Evolutionary conservation across 2,888 invertebrate genomes (phyloP), one percentile per base, ranked within the genome.

Genomic region (Quadroppia sp.): DNA sequence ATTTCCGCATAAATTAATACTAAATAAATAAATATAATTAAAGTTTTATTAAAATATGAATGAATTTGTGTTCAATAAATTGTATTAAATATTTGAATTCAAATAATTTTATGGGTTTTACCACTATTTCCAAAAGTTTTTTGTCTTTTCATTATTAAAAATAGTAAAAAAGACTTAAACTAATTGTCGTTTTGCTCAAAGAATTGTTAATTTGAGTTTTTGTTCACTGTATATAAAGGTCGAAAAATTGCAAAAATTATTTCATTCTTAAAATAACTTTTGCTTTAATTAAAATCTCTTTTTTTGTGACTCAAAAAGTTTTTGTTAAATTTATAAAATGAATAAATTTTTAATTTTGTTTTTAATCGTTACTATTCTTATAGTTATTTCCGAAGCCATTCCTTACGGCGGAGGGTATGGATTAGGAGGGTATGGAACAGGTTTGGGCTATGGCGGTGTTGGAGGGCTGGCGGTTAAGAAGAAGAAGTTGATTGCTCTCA

Each of bases 401-500:
- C 20, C 36, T 11, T 15, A 45, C 17, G 7, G n/a, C 28, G 61
- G 2, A 20, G 61, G 61, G 7, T 17, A 32, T 30, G 59, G 59
- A 11, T 17, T 32, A 2, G 32, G 20, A 7, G 17, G 4, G 11
- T 53, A 23, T 53, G 61, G 61, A 2, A 36, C 3, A 13, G 59
- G 59, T 59, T 20, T 36, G 32, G 61, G n/a, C 1, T n/a, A 28
- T 28, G 6, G 20, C 2, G 30, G 56, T 6, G 30, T 28, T 13
- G 56, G 56, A 17, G 45, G 6, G 9, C 9, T 36, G 36, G 36
- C 36, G 23, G 53, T 6, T 28, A 32, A 30, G 2, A 64, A 64
- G 36, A 64, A 64, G 36, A 64, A 64, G 30, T 1, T 64, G 2
- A n/a, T 64, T n/a, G 61, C 61, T 36, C 32, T 64, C n/a, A 64